Evolutionary conservation across 2,888 invertebrate species (phyloP), one percentile per base, ranked within the genome.

Genomic region (Eilema sororculum): DNA sequence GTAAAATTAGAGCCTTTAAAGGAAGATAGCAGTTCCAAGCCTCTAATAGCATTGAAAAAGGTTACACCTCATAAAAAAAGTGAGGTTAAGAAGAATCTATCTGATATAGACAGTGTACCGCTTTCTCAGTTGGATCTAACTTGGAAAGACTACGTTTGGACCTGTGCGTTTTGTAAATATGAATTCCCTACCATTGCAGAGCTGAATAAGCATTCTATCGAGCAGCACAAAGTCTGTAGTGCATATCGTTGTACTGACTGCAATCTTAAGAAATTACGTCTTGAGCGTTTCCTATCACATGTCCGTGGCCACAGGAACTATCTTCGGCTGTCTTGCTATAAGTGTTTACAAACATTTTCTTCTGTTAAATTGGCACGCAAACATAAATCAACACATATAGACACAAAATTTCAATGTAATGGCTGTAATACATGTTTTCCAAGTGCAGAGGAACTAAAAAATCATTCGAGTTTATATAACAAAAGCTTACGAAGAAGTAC

Each of bases 221-320:
- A 93, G 57, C 94, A 94, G 68, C 97, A 97, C 80, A 95, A 96
- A 69, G 95, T 96, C 74, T 95, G 96, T 65, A 95, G 96, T 22
- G 95, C 96, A 59, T 97, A 96, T 83, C 94, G 96, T 82, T 97
- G 97, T 83, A 96, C 95, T 0, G 96, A 97, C 80, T 97, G 97
- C 78, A 91, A 91, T 62, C 77, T 81, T 0, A 85, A 88, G 3
- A 93, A 90, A 68, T 69, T 90, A 57, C 71, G 82, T 13, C 79
- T 93, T 0, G 87, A 92, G 24, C 85, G 79, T 20, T 93, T 92
- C 56, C n/a, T 93, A 2, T 72, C 85, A 6, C 97, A 97, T 79
- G 96, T 97, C 0, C 95, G 95, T 81, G 91, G 95, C 37, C 97
- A 97, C 82, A 94, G 96, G 72, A 95, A 95, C 67, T 95, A 96